Percentiles rank a stretch among this genome's conserved stretches.
Conservation (phyloP, 1,140 invertebrate species). For the Nixonia krombeini region DNA sequence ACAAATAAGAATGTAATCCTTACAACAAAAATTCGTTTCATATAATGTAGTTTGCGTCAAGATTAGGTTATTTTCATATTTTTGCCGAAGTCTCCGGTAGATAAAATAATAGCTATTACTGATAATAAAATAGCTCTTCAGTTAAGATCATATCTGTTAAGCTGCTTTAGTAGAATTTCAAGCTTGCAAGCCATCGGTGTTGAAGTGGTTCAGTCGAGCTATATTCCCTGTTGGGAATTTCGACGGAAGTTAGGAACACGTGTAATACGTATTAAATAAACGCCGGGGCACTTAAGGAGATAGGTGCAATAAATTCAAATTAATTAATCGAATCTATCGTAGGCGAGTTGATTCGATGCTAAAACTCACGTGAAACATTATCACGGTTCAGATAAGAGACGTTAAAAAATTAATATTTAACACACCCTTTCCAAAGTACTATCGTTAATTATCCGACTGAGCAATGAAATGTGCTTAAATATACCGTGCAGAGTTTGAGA, state of each 20-base stretch:
- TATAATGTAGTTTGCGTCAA: too few species aligned
- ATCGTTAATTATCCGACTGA: too few species aligned
- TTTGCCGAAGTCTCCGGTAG: not conserved
- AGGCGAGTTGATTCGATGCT: conserved; percentile 21
- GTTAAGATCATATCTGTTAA: conserved; percentile 40
- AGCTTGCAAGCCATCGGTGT: conserved; percentile 39
- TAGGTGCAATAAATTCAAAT: conserved; percentile 42
- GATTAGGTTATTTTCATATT: not conserved
- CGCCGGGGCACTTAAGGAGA: conserved; percentile 28
- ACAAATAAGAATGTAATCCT: too few species aligned
- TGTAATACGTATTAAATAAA: conserved; percentile 49
- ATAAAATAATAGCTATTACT: conserved; percentile 8
- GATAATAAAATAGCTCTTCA: conserved; percentile 26
- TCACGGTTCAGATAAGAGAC: too few species aligned
- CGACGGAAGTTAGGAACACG: conserved; percentile 40
- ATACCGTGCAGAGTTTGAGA: too few species aligned
- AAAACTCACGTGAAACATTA: conserved; percentile 16
- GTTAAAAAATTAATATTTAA: too few species aligned
- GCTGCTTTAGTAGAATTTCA: conserved; percentile 40
- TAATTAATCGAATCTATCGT: conserved; percentile 45
- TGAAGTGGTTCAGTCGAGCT: conserved; percentile 28
- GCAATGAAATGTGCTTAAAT: too few species aligned
- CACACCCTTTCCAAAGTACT: too few species aligned
- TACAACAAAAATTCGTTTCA: too few species aligned
- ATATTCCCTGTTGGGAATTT: conserved; percentile 39